Evolutionary conservation across 2,888 invertebrate genomes (phyloP), one percentile per base, ranked within the genome.

Genomic region (Leptogaster cylindrica): DNA sequence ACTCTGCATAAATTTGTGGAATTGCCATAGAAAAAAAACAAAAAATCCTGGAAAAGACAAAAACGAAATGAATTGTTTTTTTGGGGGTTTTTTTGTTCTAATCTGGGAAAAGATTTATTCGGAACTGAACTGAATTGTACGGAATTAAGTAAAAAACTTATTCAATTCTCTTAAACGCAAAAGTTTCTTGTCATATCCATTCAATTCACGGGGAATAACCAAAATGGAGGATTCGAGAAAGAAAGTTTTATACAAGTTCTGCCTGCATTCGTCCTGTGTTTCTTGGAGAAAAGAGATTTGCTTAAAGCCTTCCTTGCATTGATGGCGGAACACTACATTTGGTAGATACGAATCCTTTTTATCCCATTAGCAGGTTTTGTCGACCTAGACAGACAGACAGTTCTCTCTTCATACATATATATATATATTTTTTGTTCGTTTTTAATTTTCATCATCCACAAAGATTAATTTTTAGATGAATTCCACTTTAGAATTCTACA

Each of bases 181-280:
- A 61, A 61, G 27, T 61, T 61, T 61, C 61, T 18, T 61, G 61
- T 61, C 61, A 61, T 61, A 61, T 61, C 28, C 61, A 61, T 61
- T 61, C 61, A 61, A 44, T 44, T 28, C 31, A 44, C n/a, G 12
- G 31, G n/a, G 18, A 61, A 28, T 18, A 18, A 44, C 27, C 7
- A 28, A 31, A 61, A 61, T 44, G 27, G 28, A 41, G 28, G 18
- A 28, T 44, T n/a, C 27, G n/a, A 44, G 44, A n/a, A 44, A 44
- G 31, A 61, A 61, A 61, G 44, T 61, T 61, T 61, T 44, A 61
- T 61, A 27, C 61, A 61, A 61, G 61, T 61, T 44, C 31, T 61
- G 27, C 44, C 41, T 27, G 10, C 14, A n/a, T 12, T 20, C 33
- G n/a, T 33, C 2, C 6, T 20, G 27, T 50, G n/a, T 50, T 31